Evolutionary conservation across 2,797 vertebrate species (phyloP), one percentile per base, ranked within the genome.

Genomic region (Alcedo quadribrachys): DNA sequence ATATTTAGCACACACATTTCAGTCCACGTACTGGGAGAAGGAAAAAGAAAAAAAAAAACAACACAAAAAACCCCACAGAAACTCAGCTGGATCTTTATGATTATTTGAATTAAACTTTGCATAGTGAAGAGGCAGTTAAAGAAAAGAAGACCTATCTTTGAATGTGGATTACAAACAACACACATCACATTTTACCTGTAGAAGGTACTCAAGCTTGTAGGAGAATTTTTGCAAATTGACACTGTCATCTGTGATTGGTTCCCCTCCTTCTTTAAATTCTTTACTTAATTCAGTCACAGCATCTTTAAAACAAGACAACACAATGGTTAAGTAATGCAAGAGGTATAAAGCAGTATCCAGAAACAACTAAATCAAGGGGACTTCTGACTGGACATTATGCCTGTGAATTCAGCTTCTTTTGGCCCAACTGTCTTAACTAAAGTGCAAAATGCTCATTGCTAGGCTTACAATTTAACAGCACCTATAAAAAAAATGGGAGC

Each of bases 171-270:
- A 85, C 7, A 60, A 50, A 58, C 9, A 3, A 43, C n/a, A 87
- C 21, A 68, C 10, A 15, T 7, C 4, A 27, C 15, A 51, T 90
- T 96, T 97, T 93, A 99, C 99, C 98, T 99, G 99, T 46, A 99
- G 96, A 92, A 99, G 98, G 85, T 99, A 99, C 76, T 99, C 99
- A 61, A 99, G 97, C 94, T 99, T 99, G 93, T 99, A 99, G 88
- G 98, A 99, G 96, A 99, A 99, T 91, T 99, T 99, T 75, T 99
- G 99, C 92, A 99, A 97, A 96, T 97, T 99, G 83, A 96, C 96
- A 89, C 98, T 99, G 97, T 99, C 99, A 92, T 99, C 99, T 42
- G 99, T 99, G 95, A 99, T 97, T 0, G 99, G 99, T 65, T 99
- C 99, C 24, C 98, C 98, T n/a, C 90, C 97, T 96, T 99, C 99